Evolutionary conservation across 2,888 invertebrate species (phyloP).

Genomic region (Parthenolecanium corni): DNA sequence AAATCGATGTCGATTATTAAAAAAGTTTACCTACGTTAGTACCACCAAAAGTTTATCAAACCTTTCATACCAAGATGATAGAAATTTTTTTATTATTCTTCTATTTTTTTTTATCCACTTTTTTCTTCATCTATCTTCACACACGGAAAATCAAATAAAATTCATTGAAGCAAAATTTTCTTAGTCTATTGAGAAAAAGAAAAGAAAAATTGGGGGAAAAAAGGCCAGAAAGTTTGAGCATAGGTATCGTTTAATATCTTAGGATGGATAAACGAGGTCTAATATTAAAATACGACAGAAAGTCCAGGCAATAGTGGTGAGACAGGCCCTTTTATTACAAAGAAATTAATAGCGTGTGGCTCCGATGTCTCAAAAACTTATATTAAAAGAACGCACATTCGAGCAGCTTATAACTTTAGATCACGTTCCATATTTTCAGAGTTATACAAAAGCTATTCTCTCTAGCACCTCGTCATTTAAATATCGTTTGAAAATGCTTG

Average conservation of each 20-base stretch:
- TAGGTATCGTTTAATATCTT: slow-evolving; percentile 1
- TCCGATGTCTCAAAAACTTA: slow-evolving; percentile 17
- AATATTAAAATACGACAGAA: slow-evolving; percentile 15
- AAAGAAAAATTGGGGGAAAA: no score
- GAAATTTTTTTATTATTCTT: no score
- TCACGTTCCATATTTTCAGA: slow-evolving; percentile 16
- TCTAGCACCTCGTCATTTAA: slow-evolving; percentile 16
- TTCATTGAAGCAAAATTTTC: slow-evolving; percentile 2
- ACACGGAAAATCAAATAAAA: slow-evolving; percentile 10
- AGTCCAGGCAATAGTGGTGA: background rate
- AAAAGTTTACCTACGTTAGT: no score
- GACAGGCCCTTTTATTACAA: slow-evolving; percentile 6
- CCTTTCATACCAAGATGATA: no score
- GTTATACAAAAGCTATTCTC: slow-evolving; percentile 13
- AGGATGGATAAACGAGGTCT: no score
- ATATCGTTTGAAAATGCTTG: slow-evolving; percentile 14
- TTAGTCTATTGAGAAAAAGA: background rate
- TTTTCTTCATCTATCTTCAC: no score
- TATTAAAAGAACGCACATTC: slow-evolving; percentile 16
- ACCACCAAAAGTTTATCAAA: no score
- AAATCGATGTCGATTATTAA: no score
- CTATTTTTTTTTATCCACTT: no score
- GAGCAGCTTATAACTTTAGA: slow-evolving; percentile 18
- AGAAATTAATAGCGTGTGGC: slow-evolving; percentile 25
- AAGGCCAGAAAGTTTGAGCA: background rate